These are phyloP conservation scores for Lagria hirta DNA, from an alignment of 2,888 invertebrate species.

Conservation along the genomic window DNA sequence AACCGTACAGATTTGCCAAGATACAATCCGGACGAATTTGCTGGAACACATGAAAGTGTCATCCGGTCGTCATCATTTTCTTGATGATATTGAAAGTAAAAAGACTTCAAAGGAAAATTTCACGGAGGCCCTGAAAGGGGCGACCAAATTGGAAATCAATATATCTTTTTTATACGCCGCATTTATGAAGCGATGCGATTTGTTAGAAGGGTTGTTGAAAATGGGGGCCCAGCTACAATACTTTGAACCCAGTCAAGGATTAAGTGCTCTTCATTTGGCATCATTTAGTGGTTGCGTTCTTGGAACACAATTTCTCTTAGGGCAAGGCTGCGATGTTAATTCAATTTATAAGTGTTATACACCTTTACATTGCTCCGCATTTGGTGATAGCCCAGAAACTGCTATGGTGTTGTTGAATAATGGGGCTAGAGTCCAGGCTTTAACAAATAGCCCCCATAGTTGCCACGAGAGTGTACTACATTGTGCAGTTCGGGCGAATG, in stretches of 20 bases:
- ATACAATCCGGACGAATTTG: slow-evolving; percentile 72
- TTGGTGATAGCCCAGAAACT: slow-evolving; percentile 79
- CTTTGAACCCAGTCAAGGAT: slow-evolving; percentile 69
- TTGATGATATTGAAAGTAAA: slow-evolving; percentile 74
- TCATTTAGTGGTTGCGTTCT: slow-evolving; percentile 77
- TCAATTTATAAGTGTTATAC: slow-evolving; percentile 71
- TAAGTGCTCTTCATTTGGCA: slow-evolving; percentile 74
- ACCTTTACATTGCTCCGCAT: slow-evolving; percentile 87
- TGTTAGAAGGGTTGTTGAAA: slow-evolving; percentile 64
- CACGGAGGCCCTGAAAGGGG: slow-evolving; percentile 56
- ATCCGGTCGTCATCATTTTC: slow-evolving; percentile 66
- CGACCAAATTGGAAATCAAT: slow-evolving; percentile 69
- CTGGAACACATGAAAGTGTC: slow-evolving; percentile 72
- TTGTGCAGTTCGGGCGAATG: slow-evolving; percentile 82
- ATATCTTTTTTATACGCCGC: slow-evolving; percentile 74
- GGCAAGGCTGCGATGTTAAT: slow-evolving; percentile 69
- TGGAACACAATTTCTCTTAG: slow-evolving; percentile 69
- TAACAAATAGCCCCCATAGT: slow-evolving; percentile 62
- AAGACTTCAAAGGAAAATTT: slow-evolving; percentile 63
- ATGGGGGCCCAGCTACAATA: slow-evolving; percentile 72
- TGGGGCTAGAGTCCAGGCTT: slow-evolving; percentile 67
- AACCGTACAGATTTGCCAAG: slow-evolving; percentile 71
- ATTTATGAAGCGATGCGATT: slow-evolving; percentile 68
- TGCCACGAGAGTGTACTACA: slow-evolving; percentile 79
- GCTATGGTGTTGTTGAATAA: slow-evolving; percentile 74